Base-by-base conservation (phyloP, 2,113 vertebrate species). In the Pontoporia blainvillei region DNA sequence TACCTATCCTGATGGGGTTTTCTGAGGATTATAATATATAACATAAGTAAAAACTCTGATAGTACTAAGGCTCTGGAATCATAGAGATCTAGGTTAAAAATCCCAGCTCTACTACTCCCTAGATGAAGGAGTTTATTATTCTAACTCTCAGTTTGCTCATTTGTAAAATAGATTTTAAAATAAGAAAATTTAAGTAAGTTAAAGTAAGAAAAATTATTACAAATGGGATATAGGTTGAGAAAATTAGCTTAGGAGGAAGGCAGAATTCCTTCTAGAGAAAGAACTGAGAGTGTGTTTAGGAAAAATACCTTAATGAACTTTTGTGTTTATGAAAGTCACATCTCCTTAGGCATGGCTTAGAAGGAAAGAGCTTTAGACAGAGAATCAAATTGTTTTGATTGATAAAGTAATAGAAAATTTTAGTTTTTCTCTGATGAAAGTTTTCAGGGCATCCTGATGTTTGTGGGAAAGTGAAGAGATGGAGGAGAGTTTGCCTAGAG, bases 321-420 rank as follows among this genome's bases (percentile, higher is more conserved):
- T 23, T 20, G 27, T 72, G 41, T 90, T 86, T 84, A 92, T 62
- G 11, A 86, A 91, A 90, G 14, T 79, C 44, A 94, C 73, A 39
- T 79, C 49, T 86, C n/a, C 31, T 73, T 34, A 59, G 76, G 23
- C 36, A 66, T 82, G 34, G 6, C 25, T n/a, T 87, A 87, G 82
- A 91, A 52, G 6, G 34, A 17, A 94, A 90, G 76, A 90, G 2
- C 0, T 78, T 90, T 95, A 41, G 61, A 86, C 3, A 61, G 18
- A 94, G 57, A 79, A 84, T 90, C 67, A 64, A 83, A 39, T 79
- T 78, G 27, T 84, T 94, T 71, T 90, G 71, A 93, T 94, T 90
- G 89, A 54, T 92, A 94, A 95, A 92, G 29, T 84, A 64, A 90
- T 54, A 93, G 7, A 79, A 69, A 52, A 34, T 61, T 85, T 76